Evolutionary conservation across 2,113 vertebrate genomes (phyloP).

Genomic region (Neopipo cinnamomea): DNA sequence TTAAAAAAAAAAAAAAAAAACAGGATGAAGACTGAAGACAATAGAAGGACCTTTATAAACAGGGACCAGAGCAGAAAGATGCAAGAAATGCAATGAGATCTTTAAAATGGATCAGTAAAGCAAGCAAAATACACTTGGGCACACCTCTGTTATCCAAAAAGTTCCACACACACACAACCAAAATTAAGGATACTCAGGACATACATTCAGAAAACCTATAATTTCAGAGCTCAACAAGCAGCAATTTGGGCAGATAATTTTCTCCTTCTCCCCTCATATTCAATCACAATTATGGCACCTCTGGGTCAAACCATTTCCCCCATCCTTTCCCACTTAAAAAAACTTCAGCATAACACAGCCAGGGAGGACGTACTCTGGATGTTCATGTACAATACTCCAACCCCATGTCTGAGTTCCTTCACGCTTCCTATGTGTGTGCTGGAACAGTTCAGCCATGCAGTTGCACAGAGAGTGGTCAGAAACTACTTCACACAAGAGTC

Average conservation of each 20-base stretch:
- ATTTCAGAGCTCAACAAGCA: background rate
- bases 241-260: background rate
- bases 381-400: background rate
- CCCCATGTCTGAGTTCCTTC: background rate
- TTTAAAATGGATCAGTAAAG: background rate
- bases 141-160: background rate
- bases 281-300: background rate
- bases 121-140: background rate
- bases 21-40: conserved; percentile 57
- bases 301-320: background rate
- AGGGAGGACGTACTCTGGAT: background rate
- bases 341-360: fast-evolving
- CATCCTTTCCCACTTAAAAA: background rate
- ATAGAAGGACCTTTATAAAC: conserved; percentile 49
- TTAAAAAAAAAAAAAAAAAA: background rate
- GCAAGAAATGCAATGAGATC: background rate
- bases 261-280: background rate
- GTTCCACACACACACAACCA: background rate
- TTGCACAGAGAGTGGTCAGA: background rate
- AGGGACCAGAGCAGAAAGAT: background rate
- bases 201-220: background rate
- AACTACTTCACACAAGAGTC: background rate
- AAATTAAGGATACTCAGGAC: background rate
- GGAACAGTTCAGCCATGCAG: background rate
- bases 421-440: background rate